Evolutionary conservation across 2,113 vertebrate genomes (phyloP).

Genomic region (Pseudopodoces humilis): DNA sequence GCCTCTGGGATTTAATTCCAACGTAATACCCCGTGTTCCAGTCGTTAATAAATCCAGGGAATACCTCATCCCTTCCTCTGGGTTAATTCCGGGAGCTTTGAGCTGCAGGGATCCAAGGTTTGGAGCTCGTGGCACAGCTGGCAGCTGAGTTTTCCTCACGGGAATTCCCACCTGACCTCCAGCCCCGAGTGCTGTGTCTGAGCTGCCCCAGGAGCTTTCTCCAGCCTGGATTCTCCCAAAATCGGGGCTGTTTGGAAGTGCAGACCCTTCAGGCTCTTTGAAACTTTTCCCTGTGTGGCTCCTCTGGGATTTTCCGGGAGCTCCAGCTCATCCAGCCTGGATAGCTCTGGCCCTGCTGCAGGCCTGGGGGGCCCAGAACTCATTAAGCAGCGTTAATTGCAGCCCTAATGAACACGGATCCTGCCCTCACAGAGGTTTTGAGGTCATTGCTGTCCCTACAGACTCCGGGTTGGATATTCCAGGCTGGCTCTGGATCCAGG

Average conservation of each 20-base stretch:
- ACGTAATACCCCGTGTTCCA: accelerated
- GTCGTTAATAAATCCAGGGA: neutral
- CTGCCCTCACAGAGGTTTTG: neutral
- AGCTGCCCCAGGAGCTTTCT: neutral
- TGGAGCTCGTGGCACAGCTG: accelerated
- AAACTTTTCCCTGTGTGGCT: neutral
- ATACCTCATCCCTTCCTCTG: neutral
- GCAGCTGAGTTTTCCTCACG: accelerated
- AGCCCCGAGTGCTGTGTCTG: neutral
- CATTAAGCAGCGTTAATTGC: neutral
- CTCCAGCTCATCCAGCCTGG: neutral
- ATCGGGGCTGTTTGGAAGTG: neutral
- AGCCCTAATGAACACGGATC: neutral
- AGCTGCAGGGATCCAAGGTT: neutral
- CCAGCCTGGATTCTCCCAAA: neutral
- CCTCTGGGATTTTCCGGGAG: neutral
- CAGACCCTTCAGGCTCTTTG: neutral
- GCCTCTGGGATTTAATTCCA: neutral
- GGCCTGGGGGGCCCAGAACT: neutral
- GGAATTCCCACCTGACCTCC: neutral
- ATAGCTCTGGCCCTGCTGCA: neutral
- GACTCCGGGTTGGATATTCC: accelerated
- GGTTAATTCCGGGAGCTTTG: neutral
- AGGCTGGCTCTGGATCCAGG: neutral
- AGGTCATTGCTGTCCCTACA: neutral